Conservation (phyloP, 1,140 invertebrate genomes). For the Trichogramma pretiosum region DNA sequence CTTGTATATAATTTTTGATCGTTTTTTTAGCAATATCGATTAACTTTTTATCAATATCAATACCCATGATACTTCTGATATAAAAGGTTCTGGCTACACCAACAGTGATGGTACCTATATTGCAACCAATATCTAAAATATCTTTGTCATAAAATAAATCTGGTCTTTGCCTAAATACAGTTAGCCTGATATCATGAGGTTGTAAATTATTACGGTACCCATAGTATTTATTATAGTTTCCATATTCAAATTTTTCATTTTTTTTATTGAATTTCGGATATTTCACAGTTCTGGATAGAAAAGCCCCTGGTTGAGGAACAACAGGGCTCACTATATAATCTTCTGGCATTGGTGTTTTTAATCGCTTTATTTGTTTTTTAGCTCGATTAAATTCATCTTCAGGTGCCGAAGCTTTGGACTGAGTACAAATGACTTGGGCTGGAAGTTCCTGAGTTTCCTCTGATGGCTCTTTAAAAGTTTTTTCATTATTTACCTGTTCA, state of each 20-base stretch:
- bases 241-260: conserved; percentile 78
- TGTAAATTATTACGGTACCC: conserved; percentile 81
- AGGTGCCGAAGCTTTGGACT: too few species aligned
- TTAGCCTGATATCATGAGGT: conserved; percentile 72
- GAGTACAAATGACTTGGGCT: conserved; percentile 35
- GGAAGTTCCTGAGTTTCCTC: conserved; percentile 24
- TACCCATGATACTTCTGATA: conserved; percentile 78
- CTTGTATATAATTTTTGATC: conserved; percentile 67
- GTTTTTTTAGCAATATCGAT: conserved; percentile 77
- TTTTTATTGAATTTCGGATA: conserved; percentile 63
- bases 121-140: conserved; percentile 95
- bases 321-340: conserved; percentile 91
- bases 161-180: conserved; percentile 64
- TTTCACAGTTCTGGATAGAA: conserved; percentile 48
- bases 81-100: conserved; percentile 76
- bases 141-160: conserved; percentile 85
- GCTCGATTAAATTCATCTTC: conserved; percentile 40
- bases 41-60: conserved; percentile 89
- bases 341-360: conserved; percentile 59
- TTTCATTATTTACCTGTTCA: neutral
- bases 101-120: conserved; percentile 88
- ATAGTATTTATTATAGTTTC: conserved; percentile 94
- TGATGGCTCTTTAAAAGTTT: conserved; percentile 6
- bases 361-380: conserved; percentile 38
- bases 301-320: conserved; percentile 76